phyloP scores from a whole-genome alignment of 2,888 invertebrate species.

The Mechanitis mazaeus region DNA sequence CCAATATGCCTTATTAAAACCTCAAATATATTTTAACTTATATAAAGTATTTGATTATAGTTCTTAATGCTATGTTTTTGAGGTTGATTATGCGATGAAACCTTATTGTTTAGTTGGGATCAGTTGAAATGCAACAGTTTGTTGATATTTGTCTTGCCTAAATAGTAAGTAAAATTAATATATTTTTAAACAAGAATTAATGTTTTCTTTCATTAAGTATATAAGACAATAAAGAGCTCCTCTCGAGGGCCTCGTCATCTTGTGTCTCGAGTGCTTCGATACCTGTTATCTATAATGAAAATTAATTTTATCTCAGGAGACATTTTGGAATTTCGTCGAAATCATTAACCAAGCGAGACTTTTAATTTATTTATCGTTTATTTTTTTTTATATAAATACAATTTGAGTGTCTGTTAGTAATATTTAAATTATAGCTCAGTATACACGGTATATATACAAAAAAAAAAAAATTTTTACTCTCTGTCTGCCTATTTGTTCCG shows the following conservation, averaged over 20 bases:
- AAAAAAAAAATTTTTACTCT: too few species aligned
- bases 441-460: too few species aligned
- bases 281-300: constrained; percentile 2
- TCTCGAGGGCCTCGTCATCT: not conserved
- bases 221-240: not conserved
- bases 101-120: too few species aligned
- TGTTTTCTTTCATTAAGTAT: not conserved
- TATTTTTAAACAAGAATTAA: not conserved
- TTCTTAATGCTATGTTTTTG: too few species aligned
- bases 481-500: too few species aligned
- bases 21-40: too few species aligned
- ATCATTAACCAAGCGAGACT: not conserved
- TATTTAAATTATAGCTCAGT: not conserved
- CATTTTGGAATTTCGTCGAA: not conserved
- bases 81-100: too few species aligned
- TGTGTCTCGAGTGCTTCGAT: not conserved
- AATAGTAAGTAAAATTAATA: not conserved
- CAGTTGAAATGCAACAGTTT: too few species aligned
- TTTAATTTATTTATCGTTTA: not conserved
- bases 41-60: too few species aligned
- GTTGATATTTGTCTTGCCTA: too few species aligned
- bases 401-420: too few species aligned
- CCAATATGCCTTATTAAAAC: too few species aligned
- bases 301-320: not conserved
- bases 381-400: not conserved